These are phyloP conservation scores for Antennarius maculatus DNA, from an alignment of 2,797 vertebrate genomes.

Conservation along the genomic window DNA sequence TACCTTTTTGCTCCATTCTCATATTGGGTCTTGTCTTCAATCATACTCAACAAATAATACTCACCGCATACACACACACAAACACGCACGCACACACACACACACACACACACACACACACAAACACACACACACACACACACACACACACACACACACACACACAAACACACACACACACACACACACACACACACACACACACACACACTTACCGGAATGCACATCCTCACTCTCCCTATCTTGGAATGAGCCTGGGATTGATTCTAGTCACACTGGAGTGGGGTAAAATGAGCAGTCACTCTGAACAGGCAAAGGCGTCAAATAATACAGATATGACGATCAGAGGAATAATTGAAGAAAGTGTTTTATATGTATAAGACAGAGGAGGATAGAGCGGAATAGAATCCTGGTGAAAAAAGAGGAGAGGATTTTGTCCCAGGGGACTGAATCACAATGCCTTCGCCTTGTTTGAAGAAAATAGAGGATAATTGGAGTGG, in stretches of 20 bases:
- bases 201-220: constrained; percentile 12
- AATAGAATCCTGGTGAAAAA: constrained; percentile 81
- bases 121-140: constrained; percentile 6
- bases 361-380: constrained; percentile 86
- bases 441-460: constrained; percentile 70
- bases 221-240: constrained; percentile 15
- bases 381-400: constrained; percentile 75
- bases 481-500: constrained; percentile 81
- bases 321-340: constrained; percentile 82
- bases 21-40: constrained; percentile 55
- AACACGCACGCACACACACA: too few species aligned
- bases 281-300: constrained; percentile 71
- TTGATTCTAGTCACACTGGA: constrained; percentile 78
- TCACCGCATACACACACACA: constrained; percentile 27
- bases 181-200: constrained; percentile 50
- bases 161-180: constrained; percentile 16
- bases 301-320: constrained; percentile 70
- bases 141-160: constrained; percentile 34
- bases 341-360: constrained; percentile 81
- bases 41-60: constrained; percentile 61
- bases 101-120: constrained; percentile 31
- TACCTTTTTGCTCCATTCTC: constrained; percentile 50
- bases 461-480: constrained; percentile 79
- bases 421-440: constrained; percentile 69
- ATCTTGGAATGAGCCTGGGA: constrained; percentile 67